phyloP scores from a whole-genome alignment of 2,797 vertebrate genomes.

The Bradypodion ventrale region DNA sequence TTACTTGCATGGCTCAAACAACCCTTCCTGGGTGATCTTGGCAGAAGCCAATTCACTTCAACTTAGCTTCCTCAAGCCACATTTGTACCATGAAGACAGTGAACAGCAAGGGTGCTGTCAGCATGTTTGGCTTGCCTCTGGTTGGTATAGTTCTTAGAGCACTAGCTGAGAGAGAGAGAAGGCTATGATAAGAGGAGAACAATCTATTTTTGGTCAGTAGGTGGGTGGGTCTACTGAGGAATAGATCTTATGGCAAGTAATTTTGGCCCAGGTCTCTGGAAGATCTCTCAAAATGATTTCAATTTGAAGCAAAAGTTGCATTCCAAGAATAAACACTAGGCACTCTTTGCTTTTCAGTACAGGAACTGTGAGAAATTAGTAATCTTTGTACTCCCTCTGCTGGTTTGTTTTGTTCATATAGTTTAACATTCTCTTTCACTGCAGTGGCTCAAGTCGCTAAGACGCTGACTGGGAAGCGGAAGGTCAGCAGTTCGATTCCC shows the following conservation, averaged over 20 bases:
- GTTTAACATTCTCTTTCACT: background rate
- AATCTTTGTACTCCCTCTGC: slow-evolving; percentile 35
- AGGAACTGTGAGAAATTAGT: background rate
- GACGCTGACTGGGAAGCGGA: too few relatives aligned
- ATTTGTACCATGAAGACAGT: background rate
- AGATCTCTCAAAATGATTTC: too few relatives aligned
- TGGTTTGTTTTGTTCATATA: slow-evolving; percentile 12
- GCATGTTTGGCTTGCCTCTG: background rate
- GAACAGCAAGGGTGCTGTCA: background rate
- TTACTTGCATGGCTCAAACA: background rate
- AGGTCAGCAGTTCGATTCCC: too few relatives aligned
- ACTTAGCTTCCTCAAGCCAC: background rate
- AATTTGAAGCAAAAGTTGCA: too few relatives aligned
- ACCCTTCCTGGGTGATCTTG: background rate
- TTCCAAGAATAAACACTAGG: too few relatives aligned
- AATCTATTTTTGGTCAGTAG: background rate
- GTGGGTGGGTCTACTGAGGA: too few relatives aligned
- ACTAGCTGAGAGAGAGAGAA: background rate
- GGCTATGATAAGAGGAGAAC: background rate
- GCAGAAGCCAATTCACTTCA: background rate
- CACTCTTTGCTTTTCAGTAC: too few relatives aligned
- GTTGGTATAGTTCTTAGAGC: background rate
- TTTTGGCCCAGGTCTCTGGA: too few relatives aligned
- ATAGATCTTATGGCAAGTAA: too few relatives aligned
- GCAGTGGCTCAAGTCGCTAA: too few relatives aligned